Conservation (phyloP, 2,888 invertebrate species). For the Sclerodermus sp. region DNA sequence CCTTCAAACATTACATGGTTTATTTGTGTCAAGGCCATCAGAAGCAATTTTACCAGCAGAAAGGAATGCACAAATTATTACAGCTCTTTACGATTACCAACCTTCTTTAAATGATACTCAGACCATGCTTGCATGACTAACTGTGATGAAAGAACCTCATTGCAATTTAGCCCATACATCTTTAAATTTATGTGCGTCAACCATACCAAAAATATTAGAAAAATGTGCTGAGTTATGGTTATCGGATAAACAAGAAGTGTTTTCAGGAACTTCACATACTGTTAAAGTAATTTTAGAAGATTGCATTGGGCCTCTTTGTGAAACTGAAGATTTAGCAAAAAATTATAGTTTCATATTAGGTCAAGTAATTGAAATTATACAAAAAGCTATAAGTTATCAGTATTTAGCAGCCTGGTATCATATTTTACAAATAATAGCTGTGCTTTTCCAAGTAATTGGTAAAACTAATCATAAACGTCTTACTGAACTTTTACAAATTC, state of each 20-base stretch:
- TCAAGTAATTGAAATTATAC: slow-evolving; percentile 59
- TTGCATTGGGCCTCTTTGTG: slow-evolving; percentile 68
- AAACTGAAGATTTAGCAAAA: slow-evolving; percentile 44
- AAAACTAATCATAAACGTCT: slow-evolving; percentile 58
- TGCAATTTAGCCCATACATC: slow-evolving; percentile 63
- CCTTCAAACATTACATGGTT: slow-evolving; percentile 77
- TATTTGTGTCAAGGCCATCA: slow-evolving; percentile 70
- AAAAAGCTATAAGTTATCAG: slow-evolving; percentile 66
- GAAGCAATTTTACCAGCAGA: slow-evolving; percentile 63
- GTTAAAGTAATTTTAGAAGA: slow-evolving; percentile 71
- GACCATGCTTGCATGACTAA: slow-evolving; percentile 82
- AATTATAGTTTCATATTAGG: slow-evolving; percentile 38
- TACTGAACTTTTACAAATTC: slow-evolving; percentile 59
- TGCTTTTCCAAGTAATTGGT: slow-evolving; percentile 63
- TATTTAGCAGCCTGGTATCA: slow-evolving; percentile 68
- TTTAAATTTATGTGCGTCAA: slow-evolving; percentile 61
- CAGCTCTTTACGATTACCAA: slow-evolving; percentile 82
- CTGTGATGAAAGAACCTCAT: slow-evolving; percentile 81
- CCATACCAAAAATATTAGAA: slow-evolving; percentile 71
- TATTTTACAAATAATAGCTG: slow-evolving; percentile 64
- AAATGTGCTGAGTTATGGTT: slow-evolving; percentile 74
- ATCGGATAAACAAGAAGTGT: slow-evolving; percentile 73
- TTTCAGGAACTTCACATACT: slow-evolving; percentile 71
- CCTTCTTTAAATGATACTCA: slow-evolving; percentile 77
- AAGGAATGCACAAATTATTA: slow-evolving; percentile 76